A percentile compares a stretch with the other conserved stretches of the same genome.
These are phyloP conservation scores for Drosophila nigricruria DNA, from an alignment of 2,888 invertebrate species.

Conservation along the genomic window DNA sequence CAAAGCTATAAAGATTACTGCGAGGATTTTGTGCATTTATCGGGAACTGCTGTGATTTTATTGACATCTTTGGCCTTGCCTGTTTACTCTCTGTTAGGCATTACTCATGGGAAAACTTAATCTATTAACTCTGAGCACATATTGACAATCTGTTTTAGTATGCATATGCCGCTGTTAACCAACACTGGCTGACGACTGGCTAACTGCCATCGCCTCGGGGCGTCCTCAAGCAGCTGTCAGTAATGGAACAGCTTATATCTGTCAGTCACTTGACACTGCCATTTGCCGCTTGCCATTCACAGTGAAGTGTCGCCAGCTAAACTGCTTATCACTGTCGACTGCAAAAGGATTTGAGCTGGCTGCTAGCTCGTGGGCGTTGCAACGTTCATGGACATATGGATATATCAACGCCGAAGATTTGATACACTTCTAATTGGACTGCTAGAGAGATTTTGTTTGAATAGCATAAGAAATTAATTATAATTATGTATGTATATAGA, in stretches of 20 bases:
- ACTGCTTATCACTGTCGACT: slow-evolving; percentile 40
- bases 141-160: background rate
- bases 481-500: background rate
- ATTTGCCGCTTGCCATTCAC: slow-evolving; percentile 43
- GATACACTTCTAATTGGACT: background rate
- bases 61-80: background rate
- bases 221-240: slow-evolving; percentile 38
- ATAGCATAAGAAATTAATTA: too few relatives aligned
- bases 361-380: slow-evolving; percentile 4
- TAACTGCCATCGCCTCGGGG: slow-evolving; percentile 30
- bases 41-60: background rate
- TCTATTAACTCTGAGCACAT: background rate
- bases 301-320: slow-evolving; percentile 34
- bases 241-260: slow-evolving; percentile 57
- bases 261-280: slow-evolving; percentile 51
- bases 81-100: background rate
- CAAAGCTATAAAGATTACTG: background rate
- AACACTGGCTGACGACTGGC: slow-evolving; percentile 38
- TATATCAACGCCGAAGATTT: background rate
- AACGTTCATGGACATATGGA: slow-evolving; percentile 11
- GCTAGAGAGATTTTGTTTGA: too few relatives aligned
- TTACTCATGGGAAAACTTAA: slow-evolving; percentile 6
- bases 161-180: slow-evolving; percentile 22
- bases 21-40: background rate
- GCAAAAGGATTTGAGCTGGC: background rate